These are phyloP conservation scores for Heliconius melpomene DNA, from an alignment of 1,140 invertebrate species.

Conservation along the genomic window DNA sequence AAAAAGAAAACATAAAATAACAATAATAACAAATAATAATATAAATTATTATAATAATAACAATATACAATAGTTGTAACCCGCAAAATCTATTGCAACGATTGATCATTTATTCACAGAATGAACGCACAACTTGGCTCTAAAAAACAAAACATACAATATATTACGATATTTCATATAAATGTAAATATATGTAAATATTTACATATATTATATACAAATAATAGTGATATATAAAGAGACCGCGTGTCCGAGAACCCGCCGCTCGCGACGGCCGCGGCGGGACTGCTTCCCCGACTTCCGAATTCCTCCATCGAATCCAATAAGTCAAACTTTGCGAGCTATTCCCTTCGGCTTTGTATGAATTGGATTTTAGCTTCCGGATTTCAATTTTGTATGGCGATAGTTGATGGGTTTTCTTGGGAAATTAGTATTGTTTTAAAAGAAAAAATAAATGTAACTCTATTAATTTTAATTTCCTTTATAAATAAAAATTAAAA, in stretches of 20 bases:
- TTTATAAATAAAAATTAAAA: too few species aligned
- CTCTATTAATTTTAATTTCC: too few species aligned
- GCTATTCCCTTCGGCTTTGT: not conserved
- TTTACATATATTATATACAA: not conserved
- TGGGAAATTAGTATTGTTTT: not conserved
- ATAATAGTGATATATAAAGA: not conserved
- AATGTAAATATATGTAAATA: not conserved
- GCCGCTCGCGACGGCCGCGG: conserved; percentile 67
- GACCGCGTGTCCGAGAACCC: conserved; percentile 44
- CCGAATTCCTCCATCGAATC: not conserved
- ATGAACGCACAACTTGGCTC: not conserved
- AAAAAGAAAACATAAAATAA: too few species aligned
- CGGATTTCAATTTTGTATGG: not conserved
- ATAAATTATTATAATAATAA: too few species aligned
- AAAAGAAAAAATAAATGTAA: not conserved
- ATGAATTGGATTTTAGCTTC: not conserved
- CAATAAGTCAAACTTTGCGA: not conserved
- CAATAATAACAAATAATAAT: too few species aligned
- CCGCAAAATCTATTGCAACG: not conserved
- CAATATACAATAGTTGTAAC: not conserved
- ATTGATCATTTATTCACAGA: not conserved
- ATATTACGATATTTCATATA: not conserved
- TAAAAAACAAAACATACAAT: not conserved
- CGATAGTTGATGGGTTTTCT: not conserved
- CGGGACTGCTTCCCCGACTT: conserved; percentile 55